Evolutionary conservation across 2,888 invertebrate genomes (phyloP), one percentile per base, ranked within the genome.

Genomic region (Cephus sareptanus): DNA sequence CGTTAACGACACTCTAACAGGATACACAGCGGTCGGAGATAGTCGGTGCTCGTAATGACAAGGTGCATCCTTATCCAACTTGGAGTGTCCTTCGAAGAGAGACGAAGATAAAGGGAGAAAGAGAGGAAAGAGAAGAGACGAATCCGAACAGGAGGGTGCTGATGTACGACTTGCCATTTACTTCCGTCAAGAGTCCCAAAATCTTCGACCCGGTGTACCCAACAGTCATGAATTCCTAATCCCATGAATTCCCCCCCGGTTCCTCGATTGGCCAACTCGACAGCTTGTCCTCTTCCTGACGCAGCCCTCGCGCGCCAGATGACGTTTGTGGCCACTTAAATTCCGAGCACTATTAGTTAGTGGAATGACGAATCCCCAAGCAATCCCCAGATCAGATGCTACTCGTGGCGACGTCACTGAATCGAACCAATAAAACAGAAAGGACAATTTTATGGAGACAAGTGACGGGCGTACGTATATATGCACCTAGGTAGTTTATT

Each of bases 31-130:
- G 23, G 9, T 56, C 4, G 40, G 23, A 56, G 56, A 23, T 56
- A 23, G 9, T 56, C 40, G 6, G 23, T 56, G 23, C 56, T 56
- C 2, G 9, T 9, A 56, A 23, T 9, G 23, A 23, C 82, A 86
- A 86, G 84, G 82, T 79, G 78, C 78, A 56, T 23, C 23, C 56
- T 23, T 56, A 56, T 23, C 2, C 56, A 23, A 56, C 23, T 9
- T 0, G 2, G 56, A 56, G 23, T 56, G 9, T 23, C 30, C 4
- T 69, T 73, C 31, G 70, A 40, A 34, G 4, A 69, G 37, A 73
- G 31, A 34, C 11, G 13, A 68, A 69, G 31, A 34, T 31, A n/a
- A 35, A 33, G 30, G 34, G 78, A 69, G 33, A 77, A 13, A 30
- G 31, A 30, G 34, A 34, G 34, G 0, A 34, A 34, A 34, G 34